Base-by-base conservation (phyloP, 2,797 vertebrate species). In the Bradypodion pumilum region DNA sequence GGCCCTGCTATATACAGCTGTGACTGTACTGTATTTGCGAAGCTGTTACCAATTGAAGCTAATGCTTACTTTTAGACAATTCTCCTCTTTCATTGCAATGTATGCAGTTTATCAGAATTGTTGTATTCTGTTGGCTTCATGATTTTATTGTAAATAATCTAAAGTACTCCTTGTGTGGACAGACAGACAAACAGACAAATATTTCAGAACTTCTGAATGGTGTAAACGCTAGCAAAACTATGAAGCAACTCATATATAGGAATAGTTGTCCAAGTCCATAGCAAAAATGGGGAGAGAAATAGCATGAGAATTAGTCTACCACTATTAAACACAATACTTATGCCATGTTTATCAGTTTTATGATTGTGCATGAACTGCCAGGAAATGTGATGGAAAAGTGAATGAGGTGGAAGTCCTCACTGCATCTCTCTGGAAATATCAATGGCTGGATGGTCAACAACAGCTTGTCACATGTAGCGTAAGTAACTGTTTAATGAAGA, bases 401-500 rank as follows among this genome's bases (percentile, higher is more conserved):
- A 5, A 65, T 10, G 6, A 16, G n/a, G 40, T 63, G 16, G 16
- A 21, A 19, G 27, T 40, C 5, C 27, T 7, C 15, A 0, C 19
- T 32, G 1, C 13, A 7, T 52, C 29, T 16, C 69, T 27, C 42
- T 32, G 6, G 35, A 68, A 69, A 77, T 56, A 70, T 32, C 37
- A 70, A 46, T 46, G 37, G 32, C 70, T 49, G 60, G 42, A n/a
- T 65, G n/a, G 16, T 13, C 68, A 23, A 66, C 73, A 75, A 76
- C 35, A 52, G 40, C 60, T 82, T 80, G 78, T 74, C 62, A 86
- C 76, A 85, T 66, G n/a, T 19, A 66, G 21, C 82, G 88, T 88
- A 80, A 89, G 90, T 87, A 89, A 87, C 85, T 84, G 80, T 46
- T 90, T 87, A 88, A 78, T 78, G 70, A 86, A 81, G 86, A 88